These are phyloP conservation scores for Amia ocellicauda DNA, from an alignment of 2,113 vertebrate genomes.

Conservation along the genomic window DNA sequence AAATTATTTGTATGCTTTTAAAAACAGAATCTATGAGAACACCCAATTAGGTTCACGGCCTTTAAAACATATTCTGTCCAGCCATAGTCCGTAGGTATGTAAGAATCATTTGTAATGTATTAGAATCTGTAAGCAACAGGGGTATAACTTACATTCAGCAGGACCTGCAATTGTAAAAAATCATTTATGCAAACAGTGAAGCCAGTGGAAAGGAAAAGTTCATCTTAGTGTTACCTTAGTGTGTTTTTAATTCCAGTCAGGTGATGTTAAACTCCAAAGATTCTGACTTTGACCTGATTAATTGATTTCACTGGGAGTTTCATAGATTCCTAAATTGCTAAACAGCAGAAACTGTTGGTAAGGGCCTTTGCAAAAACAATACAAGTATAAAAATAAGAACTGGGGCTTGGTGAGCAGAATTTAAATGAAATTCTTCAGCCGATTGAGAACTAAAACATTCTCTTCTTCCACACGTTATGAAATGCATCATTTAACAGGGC, in stretches of 20 bases:
- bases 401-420: slow-evolving; percentile 29
- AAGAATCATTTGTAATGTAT: slow-evolving; percentile 16
- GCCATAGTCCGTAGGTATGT: neutral
- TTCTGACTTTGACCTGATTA: slow-evolving; percentile 49
- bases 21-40: slow-evolving; percentile 8
- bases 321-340: slow-evolving; percentile 35
- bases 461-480: no score
- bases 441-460: no score
- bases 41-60: slow-evolving; percentile 11
- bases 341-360: slow-evolving; percentile 26
- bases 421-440: slow-evolving; percentile 14
- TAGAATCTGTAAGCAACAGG: slow-evolving; percentile 23
- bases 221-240: slow-evolving; percentile 27
- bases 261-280: slow-evolving; percentile 44
- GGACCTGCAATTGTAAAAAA: slow-evolving; percentile 16
- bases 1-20: neutral
- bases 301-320: slow-evolving; percentile 58
- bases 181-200: slow-evolving; percentile 27
- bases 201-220: slow-evolving; percentile 22
- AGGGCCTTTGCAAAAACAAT: slow-evolving; percentile 31
- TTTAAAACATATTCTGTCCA: neutral
- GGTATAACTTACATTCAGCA: slow-evolving; percentile 12
- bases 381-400: slow-evolving; percentile 29
- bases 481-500: no score
- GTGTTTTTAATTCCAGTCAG: slow-evolving; percentile 48